These are phyloP conservation scores for Phoeniculus purpureus DNA, from an alignment of 2,797 vertebrate species.

Conservation along the genomic window DNA sequence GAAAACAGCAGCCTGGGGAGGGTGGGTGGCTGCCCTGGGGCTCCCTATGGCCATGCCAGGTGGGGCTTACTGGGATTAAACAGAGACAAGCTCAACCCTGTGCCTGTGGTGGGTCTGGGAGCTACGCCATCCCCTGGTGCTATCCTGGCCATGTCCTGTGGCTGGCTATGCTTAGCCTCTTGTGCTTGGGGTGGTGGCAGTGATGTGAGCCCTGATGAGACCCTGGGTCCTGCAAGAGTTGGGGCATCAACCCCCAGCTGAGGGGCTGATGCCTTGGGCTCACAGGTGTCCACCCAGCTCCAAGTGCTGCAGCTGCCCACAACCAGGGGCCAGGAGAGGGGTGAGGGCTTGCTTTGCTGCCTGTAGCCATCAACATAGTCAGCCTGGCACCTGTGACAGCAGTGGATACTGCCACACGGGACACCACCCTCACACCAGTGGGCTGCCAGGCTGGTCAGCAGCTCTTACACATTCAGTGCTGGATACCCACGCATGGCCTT, in stretches of 20 bases:
- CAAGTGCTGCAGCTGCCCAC: too few relatives aligned
- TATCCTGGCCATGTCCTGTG: accelerated
- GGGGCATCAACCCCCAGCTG: not conserved
- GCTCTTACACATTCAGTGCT: accelerated
- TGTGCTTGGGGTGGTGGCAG: accelerated
- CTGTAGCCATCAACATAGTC: not conserved
- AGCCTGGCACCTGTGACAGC: not conserved
- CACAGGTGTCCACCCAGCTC: not conserved
- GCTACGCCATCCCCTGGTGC: accelerated
- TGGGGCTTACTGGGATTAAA: slow-evolving; percentile 3
- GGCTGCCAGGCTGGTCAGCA: not conserved
- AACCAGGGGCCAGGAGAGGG: too few relatives aligned
- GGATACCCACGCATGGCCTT: accelerated
- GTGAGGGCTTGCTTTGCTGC: not conserved
- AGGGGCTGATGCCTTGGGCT: not conserved
- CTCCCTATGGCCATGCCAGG: accelerated
- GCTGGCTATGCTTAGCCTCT: too few relatives aligned
- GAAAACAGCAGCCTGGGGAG: accelerated
- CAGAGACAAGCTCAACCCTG: accelerated
- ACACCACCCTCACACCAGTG: accelerated
- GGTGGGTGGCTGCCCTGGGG: accelerated
- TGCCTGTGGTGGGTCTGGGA: accelerated
- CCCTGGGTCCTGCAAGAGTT: accelerated
- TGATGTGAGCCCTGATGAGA: accelerated
- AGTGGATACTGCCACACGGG: not conserved